A percentile compares a stretch with the other conserved stretches of the same genome.
Conservation (phyloP, 2,113 vertebrate species). For the Corythoichthys haematopterus region DNA sequence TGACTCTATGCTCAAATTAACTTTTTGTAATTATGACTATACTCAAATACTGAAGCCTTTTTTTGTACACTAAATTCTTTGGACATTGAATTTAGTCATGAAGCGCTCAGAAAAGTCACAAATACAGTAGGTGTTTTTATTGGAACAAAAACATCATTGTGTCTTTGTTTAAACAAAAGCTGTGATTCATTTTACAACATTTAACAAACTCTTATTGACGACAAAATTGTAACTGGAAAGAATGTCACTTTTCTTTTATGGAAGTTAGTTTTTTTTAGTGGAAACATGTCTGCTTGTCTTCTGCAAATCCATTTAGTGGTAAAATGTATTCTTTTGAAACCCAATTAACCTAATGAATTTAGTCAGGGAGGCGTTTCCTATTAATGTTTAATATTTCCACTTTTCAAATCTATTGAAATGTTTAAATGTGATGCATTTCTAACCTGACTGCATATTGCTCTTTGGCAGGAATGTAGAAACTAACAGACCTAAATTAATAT, state of each 20-base stretch:
- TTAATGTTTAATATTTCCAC: neutral
- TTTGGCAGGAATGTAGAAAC: constrained; percentile 46
- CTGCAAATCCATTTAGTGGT: neutral
- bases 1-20: neutral
- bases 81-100: neutral
- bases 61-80: neutral
- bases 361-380: constrained; percentile 6
- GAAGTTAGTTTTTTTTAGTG: neutral
- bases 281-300: constrained; percentile 6
- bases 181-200: too few species aligned
- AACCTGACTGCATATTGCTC: constrained; percentile 6
- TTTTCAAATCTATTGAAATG: constrained; percentile 6
- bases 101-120: neutral
- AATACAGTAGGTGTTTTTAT: too few species aligned
- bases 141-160: too few species aligned
- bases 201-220: neutral
- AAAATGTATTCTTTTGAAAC: neutral
- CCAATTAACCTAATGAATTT: neutral
- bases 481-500: constrained; percentile 24
- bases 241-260: neutral
- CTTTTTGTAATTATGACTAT: neutral
- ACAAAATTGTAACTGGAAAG: neutral
- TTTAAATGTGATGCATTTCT: constrained; percentile 15
- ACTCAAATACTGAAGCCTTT: neutral
- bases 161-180: too few species aligned